phyloP scores from a whole-genome alignment of 2,797 vertebrate genomes.

The Meriones psammophilus region DNA sequence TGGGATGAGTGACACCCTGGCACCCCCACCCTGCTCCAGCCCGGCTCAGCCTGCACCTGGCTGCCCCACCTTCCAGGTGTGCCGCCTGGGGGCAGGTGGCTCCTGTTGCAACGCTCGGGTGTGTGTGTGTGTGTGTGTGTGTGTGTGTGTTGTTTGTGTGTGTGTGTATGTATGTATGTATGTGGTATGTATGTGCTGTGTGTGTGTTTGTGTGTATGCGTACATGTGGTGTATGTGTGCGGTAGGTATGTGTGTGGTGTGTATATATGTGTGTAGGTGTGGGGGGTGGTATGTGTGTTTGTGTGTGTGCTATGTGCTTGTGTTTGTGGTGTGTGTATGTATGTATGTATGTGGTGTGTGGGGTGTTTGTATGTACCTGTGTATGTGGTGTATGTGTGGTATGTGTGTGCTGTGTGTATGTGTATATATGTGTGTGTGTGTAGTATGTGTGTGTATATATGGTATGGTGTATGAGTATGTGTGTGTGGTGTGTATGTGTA shows the following conservation, averaged over 20 bases:
- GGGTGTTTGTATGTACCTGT: background rate
- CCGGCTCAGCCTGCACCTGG: background rate
- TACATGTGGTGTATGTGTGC: background rate
- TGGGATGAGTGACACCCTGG: too few relatives aligned
- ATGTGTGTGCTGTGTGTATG: background rate
- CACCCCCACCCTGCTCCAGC: background rate
- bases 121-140: background rate
- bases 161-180: background rate
- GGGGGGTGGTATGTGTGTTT: background rate
- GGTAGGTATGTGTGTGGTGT: too few relatives aligned
- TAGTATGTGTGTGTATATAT: background rate
- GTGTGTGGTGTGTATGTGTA: background rate
- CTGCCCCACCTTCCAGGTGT: background rate
- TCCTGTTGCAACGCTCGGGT: background rate
- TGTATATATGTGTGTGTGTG: background rate
- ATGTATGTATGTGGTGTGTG: background rate
- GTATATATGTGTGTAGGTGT: background rate
- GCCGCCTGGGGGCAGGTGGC: background rate
- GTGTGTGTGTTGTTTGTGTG: background rate
- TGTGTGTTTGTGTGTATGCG: rapidly evolving
- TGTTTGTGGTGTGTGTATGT: background rate
- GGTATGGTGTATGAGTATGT: background rate
- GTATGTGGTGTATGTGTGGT: background rate
- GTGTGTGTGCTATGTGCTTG: background rate
- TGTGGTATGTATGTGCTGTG: background rate